phyloP scores from a whole-genome alignment of 2,113 vertebrate species.

The Alaudala cheleensis region DNA sequence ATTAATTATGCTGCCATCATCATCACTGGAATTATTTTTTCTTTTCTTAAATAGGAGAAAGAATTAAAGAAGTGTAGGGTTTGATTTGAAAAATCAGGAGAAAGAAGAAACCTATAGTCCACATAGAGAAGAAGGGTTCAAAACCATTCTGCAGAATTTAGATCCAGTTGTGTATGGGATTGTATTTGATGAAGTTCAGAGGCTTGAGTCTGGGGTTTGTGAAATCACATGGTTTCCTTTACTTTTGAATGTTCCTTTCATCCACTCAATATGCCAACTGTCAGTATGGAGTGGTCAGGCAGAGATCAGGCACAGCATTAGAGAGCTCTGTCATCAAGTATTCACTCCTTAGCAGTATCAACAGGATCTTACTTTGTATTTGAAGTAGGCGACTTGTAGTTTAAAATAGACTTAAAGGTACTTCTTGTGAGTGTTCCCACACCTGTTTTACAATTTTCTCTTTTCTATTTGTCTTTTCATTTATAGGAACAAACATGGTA shows the following conservation, averaged over 20 bases:
- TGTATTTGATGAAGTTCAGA: not conserved
- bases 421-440: not conserved
- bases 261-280: not conserved
- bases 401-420: not conserved
- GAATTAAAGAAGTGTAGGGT: not conserved
- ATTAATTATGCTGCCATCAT: not conserved
- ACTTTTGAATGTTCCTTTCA: not conserved
- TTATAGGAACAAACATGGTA: not conserved
- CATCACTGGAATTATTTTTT: not conserved
- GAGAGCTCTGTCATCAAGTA: not conserved
- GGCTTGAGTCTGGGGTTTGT: not conserved
- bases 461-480: not conserved
- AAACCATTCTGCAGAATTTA: not conserved
- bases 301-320: not conserved
- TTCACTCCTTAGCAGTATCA: not conserved
- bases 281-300: not conserved
- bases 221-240: not conserved
- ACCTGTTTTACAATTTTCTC: not conserved
- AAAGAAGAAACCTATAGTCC: not conserved
- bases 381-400: not conserved
- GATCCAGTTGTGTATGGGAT: not conserved
- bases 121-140: not conserved
- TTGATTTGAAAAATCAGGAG: not conserved
- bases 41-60: not conserved
- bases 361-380: not conserved